phyloP scores from a whole-genome alignment of 2,797 vertebrate species.

The Serranus cabrilla region DNA sequence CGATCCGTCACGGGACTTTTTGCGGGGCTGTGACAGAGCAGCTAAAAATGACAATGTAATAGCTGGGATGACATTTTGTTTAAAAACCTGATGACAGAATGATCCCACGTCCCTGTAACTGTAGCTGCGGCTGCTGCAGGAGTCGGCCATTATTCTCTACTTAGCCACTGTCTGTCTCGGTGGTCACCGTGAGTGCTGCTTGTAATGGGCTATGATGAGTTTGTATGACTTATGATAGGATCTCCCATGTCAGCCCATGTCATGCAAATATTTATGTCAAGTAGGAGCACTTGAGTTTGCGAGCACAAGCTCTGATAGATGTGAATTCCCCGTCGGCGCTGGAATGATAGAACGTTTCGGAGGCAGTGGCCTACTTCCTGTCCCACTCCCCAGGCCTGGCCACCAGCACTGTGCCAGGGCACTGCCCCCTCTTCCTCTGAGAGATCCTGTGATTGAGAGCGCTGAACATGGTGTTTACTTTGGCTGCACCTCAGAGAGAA shows the following conservation, averaged over 20 bases:
- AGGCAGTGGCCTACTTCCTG: slow-evolving; percentile 77
- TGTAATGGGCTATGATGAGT: slow-evolving; percentile 80
- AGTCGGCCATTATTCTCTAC: slow-evolving; percentile 83
- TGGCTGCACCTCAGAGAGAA: slow-evolving; percentile 70
- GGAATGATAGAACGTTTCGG: slow-evolving; percentile 70
- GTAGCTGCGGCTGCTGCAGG: slow-evolving; percentile 77
- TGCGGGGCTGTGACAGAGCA: slow-evolving; percentile 74
- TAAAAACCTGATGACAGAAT: slow-evolving; percentile 84
- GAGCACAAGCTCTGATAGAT: slow-evolving; percentile 77
- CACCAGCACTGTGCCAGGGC: slow-evolving; percentile 69
- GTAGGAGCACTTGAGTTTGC: slow-evolving; percentile 70
- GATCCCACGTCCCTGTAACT: slow-evolving; percentile 80
- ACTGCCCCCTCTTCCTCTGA: slow-evolving; percentile 82
- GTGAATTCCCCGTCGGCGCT: slow-evolving; percentile 71
- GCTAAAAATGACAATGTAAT: slow-evolving; percentile 86
- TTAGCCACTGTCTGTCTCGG: slow-evolving; percentile 80
- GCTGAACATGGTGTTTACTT: slow-evolving; percentile 69
- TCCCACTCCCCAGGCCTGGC: slow-evolving; percentile 61
- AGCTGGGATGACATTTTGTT: slow-evolving; percentile 84
- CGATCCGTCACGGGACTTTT: slow-evolving; percentile 80
- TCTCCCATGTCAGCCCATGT: slow-evolving; percentile 78
- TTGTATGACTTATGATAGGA: slow-evolving; percentile 83
- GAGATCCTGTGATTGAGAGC: slow-evolving; percentile 82
- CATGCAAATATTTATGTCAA: slow-evolving; percentile 85
- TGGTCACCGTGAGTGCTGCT: slow-evolving; percentile 72